phyloP scores from a whole-genome alignment of 2,888 invertebrate genomes.

The Nemapogon koenigi region DNA sequence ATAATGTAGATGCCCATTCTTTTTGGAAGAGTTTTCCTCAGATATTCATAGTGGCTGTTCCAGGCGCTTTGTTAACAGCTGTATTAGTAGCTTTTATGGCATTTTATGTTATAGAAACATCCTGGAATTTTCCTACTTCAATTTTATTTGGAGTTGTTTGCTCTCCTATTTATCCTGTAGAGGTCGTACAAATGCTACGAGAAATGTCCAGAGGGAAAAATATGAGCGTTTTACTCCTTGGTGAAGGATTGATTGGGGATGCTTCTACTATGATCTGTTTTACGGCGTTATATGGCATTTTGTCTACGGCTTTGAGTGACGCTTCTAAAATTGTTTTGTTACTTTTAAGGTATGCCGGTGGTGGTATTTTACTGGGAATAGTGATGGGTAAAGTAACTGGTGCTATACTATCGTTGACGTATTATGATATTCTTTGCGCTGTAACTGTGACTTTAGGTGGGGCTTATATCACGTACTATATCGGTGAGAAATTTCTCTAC shows the following conservation, averaged over 20 bases:
- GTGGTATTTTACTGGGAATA: constrained; percentile 41
- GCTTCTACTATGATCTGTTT: constrained; percentile 49
- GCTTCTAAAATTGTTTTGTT: constrained; percentile 37
- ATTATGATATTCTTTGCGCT: constrained; percentile 41
- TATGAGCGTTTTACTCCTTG: constrained; percentile 40
- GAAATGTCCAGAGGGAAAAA: constrained; percentile 45
- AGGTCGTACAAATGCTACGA: constrained; percentile 40
- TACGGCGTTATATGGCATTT: constrained; percentile 38
- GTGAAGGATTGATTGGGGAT: constrained; percentile 48
- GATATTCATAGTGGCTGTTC: constrained; percentile 39
- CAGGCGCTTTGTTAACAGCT: constrained; percentile 38
- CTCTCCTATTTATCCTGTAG: constrained; percentile 47
- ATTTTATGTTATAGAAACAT: constrained; percentile 36
- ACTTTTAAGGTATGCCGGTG: constrained; percentile 39
- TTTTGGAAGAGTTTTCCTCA: constrained; percentile 47
- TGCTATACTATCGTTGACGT: constrained; percentile 36
- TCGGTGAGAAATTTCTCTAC: constrained; percentile 49
- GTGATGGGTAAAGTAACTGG: constrained; percentile 40
- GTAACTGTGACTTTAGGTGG: constrained; percentile 41
- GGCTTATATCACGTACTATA: constrained; percentile 44
- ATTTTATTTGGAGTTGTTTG: constrained; percentile 44
- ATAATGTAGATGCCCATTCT: constrained; percentile 43
- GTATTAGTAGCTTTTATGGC: constrained; percentile 43
- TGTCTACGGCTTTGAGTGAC: constrained; percentile 32
- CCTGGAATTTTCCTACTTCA: constrained; percentile 40